These are phyloP conservation scores for Xenopus borealis DNA, from an alignment of 2,113 vertebrate genomes.

Conservation along the genomic window DNA sequence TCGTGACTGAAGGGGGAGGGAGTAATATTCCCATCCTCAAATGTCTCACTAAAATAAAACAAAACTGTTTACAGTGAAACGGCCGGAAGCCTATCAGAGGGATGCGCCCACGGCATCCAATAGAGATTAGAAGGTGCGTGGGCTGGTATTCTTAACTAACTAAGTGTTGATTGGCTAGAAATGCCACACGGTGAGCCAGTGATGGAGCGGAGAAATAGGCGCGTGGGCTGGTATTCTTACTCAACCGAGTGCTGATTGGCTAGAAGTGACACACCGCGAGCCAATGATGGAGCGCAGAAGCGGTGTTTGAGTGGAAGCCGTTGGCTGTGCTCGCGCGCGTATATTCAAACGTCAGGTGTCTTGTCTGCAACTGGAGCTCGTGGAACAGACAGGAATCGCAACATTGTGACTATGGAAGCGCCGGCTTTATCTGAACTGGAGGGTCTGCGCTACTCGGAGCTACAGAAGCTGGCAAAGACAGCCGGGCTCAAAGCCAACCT, in stretches of 20 bases:
- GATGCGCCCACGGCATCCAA: no score
- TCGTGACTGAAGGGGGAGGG: no score
- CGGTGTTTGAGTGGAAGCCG: not conserved
- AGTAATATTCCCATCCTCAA: no score
- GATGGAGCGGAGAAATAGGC: not conserved
- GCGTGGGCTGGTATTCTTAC: no score
- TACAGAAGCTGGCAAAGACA: conserved; percentile 76
- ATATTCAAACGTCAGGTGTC: conserved; percentile 15
- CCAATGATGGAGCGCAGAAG: conserved; percentile 48
- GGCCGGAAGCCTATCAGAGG: no score
- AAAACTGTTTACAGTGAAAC: no score
- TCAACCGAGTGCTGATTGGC: not conserved
- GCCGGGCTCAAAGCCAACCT: conserved; percentile 79
- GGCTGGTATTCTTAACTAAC: no score
- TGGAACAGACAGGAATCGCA: fast-evolving
- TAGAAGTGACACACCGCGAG: fast-evolving
- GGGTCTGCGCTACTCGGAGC: conserved; percentile 73
- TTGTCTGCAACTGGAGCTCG: not conserved
- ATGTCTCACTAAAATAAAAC: no score
- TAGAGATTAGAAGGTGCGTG: no score
- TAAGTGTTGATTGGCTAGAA: not conserved
- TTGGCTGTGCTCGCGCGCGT: not conserved
- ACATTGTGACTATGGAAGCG: fast-evolving
- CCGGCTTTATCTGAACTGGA: fast-evolving
- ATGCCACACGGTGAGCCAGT: conserved; percentile 21